phyloP scores from a whole-genome alignment of 1,140 invertebrate species.

The Diploscapter pachys region DNA sequence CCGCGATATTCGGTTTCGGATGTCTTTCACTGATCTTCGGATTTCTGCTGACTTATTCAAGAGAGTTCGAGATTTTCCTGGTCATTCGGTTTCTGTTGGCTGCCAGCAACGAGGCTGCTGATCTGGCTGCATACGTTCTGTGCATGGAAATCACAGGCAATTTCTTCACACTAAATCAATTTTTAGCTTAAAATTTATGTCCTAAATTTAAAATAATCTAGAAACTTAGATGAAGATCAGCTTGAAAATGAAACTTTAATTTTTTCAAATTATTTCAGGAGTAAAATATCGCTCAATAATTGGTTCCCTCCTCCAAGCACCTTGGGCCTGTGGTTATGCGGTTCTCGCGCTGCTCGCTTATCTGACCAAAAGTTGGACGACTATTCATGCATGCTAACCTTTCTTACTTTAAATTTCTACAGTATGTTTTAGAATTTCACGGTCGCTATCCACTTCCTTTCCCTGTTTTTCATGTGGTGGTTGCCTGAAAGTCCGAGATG shows the following conservation, averaged over 20 bases:
- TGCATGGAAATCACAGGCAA: conserved; percentile 56
- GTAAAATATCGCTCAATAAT: conserved; percentile 56
- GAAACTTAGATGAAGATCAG: no score
- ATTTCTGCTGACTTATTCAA: conserved; percentile 52
- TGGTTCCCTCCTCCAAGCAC: conserved; percentile 52
- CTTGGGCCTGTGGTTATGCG: conserved; percentile 56
- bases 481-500: background rate
- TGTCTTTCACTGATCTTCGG: conserved; percentile 55
- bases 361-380: conserved; percentile 52
- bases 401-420: no score
- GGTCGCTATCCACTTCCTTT: background rate
- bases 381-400: conserved; percentile 26
- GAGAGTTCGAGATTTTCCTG: conserved; percentile 55
- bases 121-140: conserved; percentile 48
- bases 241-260: no score
- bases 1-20: conserved; percentile 48
- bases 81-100: conserved; percentile 54
- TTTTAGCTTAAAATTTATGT: no score
- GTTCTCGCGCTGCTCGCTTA: conserved; percentile 54
- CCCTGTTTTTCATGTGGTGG: no score
- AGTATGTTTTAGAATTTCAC: no score
- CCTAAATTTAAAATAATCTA: no score
- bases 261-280: conserved; percentile 30
- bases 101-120: conserved; percentile 53
- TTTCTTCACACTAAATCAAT: background rate